phyloP scores from a whole-genome alignment of 2,888 invertebrate genomes.

The Clunio marinus region DNA sequence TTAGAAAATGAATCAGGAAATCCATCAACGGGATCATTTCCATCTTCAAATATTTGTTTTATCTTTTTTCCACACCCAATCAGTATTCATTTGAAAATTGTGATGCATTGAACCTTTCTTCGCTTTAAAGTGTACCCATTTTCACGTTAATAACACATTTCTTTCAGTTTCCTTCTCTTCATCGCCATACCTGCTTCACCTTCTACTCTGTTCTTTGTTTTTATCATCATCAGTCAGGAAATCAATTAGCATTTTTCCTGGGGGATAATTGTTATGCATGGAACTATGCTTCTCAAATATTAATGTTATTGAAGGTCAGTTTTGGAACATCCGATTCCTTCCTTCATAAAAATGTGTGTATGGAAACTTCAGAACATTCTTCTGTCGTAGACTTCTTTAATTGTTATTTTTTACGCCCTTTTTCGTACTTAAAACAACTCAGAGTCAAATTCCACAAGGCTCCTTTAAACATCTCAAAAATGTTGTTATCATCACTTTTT shows the following conservation, averaged over 20 bases:
- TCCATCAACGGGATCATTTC: slow-evolving; percentile 35
- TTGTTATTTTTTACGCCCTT: slow-evolving; percentile 24
- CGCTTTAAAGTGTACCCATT: slow-evolving; percentile 24
- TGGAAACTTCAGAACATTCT: neutral
- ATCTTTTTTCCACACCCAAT: slow-evolving; percentile 30
- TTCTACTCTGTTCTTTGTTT: neutral
- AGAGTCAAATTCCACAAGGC: slow-evolving; percentile 36
- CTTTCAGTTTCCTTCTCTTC: neutral
- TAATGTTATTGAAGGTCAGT: neutral
- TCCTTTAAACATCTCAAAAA: neutral
- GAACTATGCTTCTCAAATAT: neutral
- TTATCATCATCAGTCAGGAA: neutral
- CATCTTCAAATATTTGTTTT: slow-evolving; percentile 39
- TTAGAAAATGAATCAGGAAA: neutral
- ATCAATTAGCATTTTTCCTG: neutral
- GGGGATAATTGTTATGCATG: neutral
- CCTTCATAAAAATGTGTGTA: no score
- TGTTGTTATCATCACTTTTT: slow-evolving; percentile 33
- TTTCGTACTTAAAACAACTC: neutral
- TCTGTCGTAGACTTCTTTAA: neutral
- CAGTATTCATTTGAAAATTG: neutral
- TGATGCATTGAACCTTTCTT: neutral
- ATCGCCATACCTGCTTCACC: neutral
- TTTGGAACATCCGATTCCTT: slow-evolving; percentile 9
- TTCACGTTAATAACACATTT: slow-evolving; percentile 38